A percentile compares a stretch with the other conserved stretches of the same genome.
These are phyloP conservation scores for Peromyscus melanophrys DNA, from an alignment of 2,797 vertebrate genomes.

Conservation along the genomic window DNA sequence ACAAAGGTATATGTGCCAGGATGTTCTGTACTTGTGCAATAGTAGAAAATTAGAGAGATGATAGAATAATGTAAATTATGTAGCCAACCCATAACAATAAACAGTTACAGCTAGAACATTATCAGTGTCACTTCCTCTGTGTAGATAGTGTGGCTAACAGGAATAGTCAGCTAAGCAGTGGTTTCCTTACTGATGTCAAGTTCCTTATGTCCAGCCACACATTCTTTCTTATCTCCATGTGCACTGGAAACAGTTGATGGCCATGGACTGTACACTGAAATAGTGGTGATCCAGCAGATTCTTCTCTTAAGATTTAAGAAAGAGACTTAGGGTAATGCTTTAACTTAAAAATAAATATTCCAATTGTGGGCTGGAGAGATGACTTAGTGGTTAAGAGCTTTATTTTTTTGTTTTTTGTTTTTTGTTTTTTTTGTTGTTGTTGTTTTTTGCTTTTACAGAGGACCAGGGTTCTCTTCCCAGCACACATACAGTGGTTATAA, in stretches of 20 bases:
- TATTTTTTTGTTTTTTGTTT: neutral
- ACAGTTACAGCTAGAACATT: neutral
- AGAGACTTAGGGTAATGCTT: neutral
- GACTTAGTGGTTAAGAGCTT: neutral
- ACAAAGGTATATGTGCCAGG: neutral
- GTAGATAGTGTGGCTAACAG: neutral
- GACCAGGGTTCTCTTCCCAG: neutral
- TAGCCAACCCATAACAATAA: constrained; percentile 34
- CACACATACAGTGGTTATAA: neutral
- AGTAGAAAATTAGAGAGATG: neutral
- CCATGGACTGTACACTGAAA: constrained; percentile 1
- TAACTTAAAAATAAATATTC: constrained; percentile 29
- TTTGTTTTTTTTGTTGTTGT: too few relatives aligned
- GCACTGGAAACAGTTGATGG: neutral
- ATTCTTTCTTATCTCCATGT: neutral
- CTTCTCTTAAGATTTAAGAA: constrained; percentile 8
- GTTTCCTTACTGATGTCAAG: neutral
- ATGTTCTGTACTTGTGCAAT: constrained; percentile 31
- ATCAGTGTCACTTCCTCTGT: constrained; percentile 36
- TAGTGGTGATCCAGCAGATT: constrained; percentile 3
- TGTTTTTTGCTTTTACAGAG: neutral
- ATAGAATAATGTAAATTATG: neutral
- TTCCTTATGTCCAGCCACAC: neutral
- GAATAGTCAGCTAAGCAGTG: neutral
- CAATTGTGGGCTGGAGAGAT: neutral